Percentiles rank a stretch among this genome's conserved stretches.
These are phyloP conservation scores for Goniozus legneri DNA, from an alignment of 1,140 invertebrate genomes.

Conservation along the genomic window DNA sequence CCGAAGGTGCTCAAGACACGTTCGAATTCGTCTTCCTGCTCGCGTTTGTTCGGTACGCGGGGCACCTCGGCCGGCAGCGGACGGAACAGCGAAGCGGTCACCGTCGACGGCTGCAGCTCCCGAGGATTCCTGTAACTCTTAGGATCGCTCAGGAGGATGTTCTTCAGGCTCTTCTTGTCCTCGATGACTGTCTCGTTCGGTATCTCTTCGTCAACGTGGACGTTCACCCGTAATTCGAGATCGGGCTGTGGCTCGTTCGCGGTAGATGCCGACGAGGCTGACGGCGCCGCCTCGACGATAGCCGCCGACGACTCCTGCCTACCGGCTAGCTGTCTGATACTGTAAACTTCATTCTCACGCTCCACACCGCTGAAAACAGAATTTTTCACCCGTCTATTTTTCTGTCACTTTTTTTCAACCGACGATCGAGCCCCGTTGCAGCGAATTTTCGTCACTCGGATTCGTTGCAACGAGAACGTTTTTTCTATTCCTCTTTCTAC, in stretches of 20 bases:
- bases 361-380: constrained; percentile 77
- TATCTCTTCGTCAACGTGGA: neutral
- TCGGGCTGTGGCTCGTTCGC: neutral
- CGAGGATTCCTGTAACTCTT: neutral
- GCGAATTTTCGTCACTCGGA: too few species aligned
- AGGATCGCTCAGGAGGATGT: neutral
- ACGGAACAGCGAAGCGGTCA: constrained; percentile 34
- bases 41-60: too few species aligned
- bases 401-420: too few species aligned
- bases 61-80: neutral
- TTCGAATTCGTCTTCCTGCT: too few species aligned
- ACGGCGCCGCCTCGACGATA: too few species aligned
- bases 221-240: neutral
- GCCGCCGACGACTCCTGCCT: neutral
- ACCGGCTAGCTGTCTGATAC: constrained; percentile 63
- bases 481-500: too few species aligned
- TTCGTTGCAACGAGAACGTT: too few species aligned
- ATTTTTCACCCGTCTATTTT: too few species aligned
- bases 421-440: too few species aligned
- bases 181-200: neutral
- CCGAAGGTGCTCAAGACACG: too few species aligned
- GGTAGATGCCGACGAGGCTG: too few species aligned
- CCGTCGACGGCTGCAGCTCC: constrained; percentile 21
- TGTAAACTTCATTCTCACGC: constrained; percentile 81
- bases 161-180: neutral